These are phyloP conservation scores for Astyanax mexicanus DNA, from an alignment of 2,797 vertebrate genomes.

Conservation along the genomic window DNA sequence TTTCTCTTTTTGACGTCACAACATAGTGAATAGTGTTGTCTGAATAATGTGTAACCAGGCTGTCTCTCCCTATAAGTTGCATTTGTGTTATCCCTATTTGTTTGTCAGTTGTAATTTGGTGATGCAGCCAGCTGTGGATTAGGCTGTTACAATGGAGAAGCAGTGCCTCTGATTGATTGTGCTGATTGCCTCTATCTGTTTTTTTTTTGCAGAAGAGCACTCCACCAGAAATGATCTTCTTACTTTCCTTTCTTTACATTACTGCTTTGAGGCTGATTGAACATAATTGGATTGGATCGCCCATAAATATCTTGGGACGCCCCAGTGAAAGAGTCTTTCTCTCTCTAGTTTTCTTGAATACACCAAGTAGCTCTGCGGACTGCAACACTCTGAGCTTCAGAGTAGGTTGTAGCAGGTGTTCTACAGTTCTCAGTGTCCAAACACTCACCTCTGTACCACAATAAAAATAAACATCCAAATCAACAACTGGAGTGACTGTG, in stretches of 20 bases:
- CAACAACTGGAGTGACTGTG: slow-evolving; percentile 10
- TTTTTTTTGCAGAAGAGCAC: background rate
- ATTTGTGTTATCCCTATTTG: background rate
- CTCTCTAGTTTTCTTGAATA: too few relatives aligned
- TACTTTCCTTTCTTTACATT: background rate
- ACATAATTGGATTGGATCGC: slow-evolving; percentile 1
- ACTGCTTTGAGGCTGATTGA: background rate
- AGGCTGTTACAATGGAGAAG: background rate
- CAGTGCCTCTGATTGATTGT: background rate
- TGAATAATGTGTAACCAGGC: background rate
- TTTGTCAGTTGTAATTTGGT: slow-evolving; percentile 14
- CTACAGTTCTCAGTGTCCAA: background rate
- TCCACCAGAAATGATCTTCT: background rate
- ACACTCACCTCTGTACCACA: background rate
- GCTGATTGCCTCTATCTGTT: background rate
- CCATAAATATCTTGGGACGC: background rate
- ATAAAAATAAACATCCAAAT: background rate
- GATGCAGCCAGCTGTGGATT: background rate
- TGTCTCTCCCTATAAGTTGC: background rate
- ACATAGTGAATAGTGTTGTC: background rate
- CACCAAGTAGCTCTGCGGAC: slow-evolving; percentile 5
- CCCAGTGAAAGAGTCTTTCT: background rate
- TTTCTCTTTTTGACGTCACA: too few relatives aligned
- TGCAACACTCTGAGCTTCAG: background rate
- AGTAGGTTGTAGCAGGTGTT: background rate